Percentiles rank a stretch among this genome's conserved stretches.
Conservation (phyloP, 2,888 invertebrate genomes). For the Zygaena filipendulae region DNA sequence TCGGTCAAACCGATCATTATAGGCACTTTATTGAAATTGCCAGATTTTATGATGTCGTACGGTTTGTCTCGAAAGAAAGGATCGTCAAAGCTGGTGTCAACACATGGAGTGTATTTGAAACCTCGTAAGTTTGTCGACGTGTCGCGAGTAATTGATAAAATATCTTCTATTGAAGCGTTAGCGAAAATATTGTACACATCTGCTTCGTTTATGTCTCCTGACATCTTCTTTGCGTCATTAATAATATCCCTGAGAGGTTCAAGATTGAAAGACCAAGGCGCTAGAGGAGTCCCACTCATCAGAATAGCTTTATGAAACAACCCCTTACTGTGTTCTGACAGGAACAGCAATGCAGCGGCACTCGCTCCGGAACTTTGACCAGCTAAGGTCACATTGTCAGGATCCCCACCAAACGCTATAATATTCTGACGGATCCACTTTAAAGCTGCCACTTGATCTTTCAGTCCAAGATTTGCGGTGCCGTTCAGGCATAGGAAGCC, state of each 20-base stretch:
- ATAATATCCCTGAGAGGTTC: conserved; percentile 31
- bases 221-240: conserved; percentile 39
- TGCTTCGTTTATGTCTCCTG: conserved; percentile 20
- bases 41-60: conserved; percentile 37
- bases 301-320: conserved; percentile 51
- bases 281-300: conserved; percentile 41
- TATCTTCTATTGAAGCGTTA: conserved; percentile 25
- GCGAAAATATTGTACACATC: conserved; percentile 33
- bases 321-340: conserved; percentile 37
- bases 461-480: conserved; percentile 46
- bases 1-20: conserved; percentile 39
- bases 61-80: conserved; percentile 48
- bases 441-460: conserved; percentile 51
- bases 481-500: conserved; percentile 49
- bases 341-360: conserved; percentile 43
- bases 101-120: conserved; percentile 51
- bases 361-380: conserved; percentile 55
- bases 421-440: conserved; percentile 51
- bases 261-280: conserved; percentile 49
- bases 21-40: conserved; percentile 44
- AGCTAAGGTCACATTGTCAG: conserved; percentile 49
- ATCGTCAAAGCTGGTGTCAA: conserved; percentile 34
- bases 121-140: conserved; percentile 37
- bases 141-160: conserved; percentile 32
- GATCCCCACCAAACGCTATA: conserved; percentile 49